phyloP scores from a whole-genome alignment of 2,113 vertebrate species.

The Noctilio leporinus region DNA sequence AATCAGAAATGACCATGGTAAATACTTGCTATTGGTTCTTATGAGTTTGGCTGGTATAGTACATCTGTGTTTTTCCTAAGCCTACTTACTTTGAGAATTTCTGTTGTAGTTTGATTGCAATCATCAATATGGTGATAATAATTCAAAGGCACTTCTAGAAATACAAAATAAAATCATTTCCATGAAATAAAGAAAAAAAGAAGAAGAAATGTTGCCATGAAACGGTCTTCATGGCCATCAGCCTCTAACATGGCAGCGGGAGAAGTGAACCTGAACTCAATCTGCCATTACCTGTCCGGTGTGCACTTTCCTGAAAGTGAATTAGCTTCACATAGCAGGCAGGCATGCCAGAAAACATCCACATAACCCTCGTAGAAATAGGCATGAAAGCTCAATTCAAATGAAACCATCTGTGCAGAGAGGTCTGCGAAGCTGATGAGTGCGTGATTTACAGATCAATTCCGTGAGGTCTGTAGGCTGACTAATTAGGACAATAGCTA shows the following conservation, averaged over 20 bases:
- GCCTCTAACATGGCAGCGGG: background rate
- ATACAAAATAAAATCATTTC: background rate
- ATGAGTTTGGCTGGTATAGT: background rate
- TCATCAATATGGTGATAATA: background rate
- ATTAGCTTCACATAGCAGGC: background rate
- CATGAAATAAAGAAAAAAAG: too few species aligned
- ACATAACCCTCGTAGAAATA: background rate
- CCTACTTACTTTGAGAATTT: conserved; percentile 19
- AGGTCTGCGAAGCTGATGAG: background rate
- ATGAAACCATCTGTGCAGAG: conserved; percentile 13
- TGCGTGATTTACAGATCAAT: conserved; percentile 16
- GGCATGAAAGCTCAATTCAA: background rate
- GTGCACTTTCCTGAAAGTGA: background rate
- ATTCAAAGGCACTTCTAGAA: background rate
- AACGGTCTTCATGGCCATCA: background rate
- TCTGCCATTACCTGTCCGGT: background rate
- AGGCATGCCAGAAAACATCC: background rate
- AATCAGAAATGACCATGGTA: background rate
- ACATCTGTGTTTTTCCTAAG: background rate
- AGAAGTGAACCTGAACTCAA: background rate
- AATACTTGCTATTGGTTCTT: conserved; percentile 13
- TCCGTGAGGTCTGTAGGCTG: conserved; percentile 6
- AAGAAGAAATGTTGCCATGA: background rate
- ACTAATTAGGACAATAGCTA: conserved; percentile 33
- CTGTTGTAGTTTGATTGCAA: background rate